phyloP scores from a whole-genome alignment of 1,140 invertebrate genomes.

The Choristoneura fumiferana region DNA sequence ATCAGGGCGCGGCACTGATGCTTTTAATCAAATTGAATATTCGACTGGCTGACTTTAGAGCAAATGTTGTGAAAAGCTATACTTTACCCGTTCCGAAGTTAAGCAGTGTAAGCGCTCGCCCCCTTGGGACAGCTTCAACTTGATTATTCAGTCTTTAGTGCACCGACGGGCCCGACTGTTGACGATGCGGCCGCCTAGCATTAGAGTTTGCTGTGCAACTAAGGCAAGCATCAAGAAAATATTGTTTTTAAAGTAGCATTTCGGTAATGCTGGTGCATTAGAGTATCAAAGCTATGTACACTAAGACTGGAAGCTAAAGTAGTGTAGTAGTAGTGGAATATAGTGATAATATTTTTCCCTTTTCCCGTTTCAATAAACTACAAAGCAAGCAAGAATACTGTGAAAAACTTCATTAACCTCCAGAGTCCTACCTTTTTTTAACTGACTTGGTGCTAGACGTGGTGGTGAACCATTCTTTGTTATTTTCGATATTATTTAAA shows the following conservation, averaged over 20 bases:
- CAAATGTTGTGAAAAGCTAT: conserved; percentile 23
- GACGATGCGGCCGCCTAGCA: not conserved
- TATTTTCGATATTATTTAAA: too few species aligned
- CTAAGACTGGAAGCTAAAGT: too few species aligned
- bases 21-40: conserved; percentile 50
- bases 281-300: too few species aligned
- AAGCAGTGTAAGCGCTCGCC: not conserved
- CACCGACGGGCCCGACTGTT: conserved; percentile 1
- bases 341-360: too few species aligned
- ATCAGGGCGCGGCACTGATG: conserved; percentile 36
- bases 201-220: not conserved
- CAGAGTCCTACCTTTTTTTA: too few species aligned
- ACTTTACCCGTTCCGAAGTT: not conserved
- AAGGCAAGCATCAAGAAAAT: not conserved
- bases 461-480: too few species aligned
- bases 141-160: conserved; percentile 13
- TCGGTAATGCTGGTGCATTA: too few species aligned
- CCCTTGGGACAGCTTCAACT: not conserved
- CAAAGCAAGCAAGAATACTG: too few species aligned
- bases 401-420: too few species aligned
- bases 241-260: not conserved
- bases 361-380: too few species aligned
- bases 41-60: conserved; percentile 30
- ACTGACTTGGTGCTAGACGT: too few species aligned
- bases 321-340: too few species aligned